Evolutionary conservation across 2,888 invertebrate genomes (phyloP).

Genomic region (Hecatera dysodea): DNA sequence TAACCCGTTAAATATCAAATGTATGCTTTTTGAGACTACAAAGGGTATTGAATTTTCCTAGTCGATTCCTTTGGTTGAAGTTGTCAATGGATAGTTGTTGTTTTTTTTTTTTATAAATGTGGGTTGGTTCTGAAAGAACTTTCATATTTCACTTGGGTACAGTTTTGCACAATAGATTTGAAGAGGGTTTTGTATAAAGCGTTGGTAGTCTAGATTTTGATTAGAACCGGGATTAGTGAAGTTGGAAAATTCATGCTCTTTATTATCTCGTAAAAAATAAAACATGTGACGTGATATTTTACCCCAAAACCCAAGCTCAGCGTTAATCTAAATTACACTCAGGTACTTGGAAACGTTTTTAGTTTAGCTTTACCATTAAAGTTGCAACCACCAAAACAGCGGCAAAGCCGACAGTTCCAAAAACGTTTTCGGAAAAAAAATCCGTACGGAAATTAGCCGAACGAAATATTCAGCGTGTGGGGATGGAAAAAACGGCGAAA

Average conservation of each 20-base stretch:
- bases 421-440: slow-evolving; percentile 45
- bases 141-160: not conserved
- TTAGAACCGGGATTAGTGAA: not conserved
- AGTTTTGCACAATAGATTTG: not conserved
- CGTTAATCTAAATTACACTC: slow-evolving; percentile 19
- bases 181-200: not conserved
- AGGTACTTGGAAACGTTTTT: slow-evolving; percentile 19
- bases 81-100: not conserved
- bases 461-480: slow-evolving; percentile 79
- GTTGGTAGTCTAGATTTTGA: not conserved
- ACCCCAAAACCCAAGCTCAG: slow-evolving; percentile 3
- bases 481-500: slow-evolving; percentile 83
- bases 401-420: slow-evolving; percentile 33
- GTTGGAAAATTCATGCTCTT: not conserved
- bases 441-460: slow-evolving; percentile 79
- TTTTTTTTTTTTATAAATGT: not conserved
- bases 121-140: not conserved
- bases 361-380: slow-evolving; percentile 32
- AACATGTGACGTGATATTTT: not conserved
- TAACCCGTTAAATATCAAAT: slow-evolving; percentile 77
- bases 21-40: slow-evolving; percentile 69
- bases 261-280: not conserved
- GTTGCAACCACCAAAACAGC: slow-evolving; percentile 31
- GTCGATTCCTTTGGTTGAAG: slow-evolving; percentile 33
- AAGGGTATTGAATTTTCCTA: slow-evolving; percentile 66